Base-by-base conservation (phyloP, 2,113 vertebrate genomes). In the Aptenodytes forsteri region DNA sequence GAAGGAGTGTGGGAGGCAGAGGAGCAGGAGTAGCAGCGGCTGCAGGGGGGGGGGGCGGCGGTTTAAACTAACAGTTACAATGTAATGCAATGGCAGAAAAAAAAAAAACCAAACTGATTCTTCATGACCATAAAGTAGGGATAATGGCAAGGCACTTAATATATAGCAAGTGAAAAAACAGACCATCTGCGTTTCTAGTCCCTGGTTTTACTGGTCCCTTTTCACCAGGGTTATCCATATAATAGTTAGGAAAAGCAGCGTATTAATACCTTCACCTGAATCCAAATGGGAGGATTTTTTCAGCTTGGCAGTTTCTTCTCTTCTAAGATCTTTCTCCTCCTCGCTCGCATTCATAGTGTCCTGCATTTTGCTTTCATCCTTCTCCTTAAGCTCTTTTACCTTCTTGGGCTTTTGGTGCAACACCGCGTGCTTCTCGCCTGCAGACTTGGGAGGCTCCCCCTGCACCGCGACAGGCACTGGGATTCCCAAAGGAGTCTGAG, bases 361-460 rank as follows among this genome's bases (percentile, higher is more conserved):
- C 3, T 92, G 93, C 32, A 58, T 97, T 93, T 98, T 89, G 54
- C 96, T 98, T 97, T 95, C 96, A 77, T 98, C 98, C 96, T 98
- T 98, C 58, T 98, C 98, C 97, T 98, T 98, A 97, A 98, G 98
- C 98, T 99, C 99, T 97, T 99, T 98, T 42, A 98, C 98, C 91
- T 98, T 98, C 97, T 98, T 98, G 87, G 98, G 97, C 88, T 99
- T 99, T 97, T 98, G 99, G 97, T 97, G 98, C 93, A 89, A 94
- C 47, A 38, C 11, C 17, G 32, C 85, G 73, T 70, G 90, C 61
- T 97, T 95, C 82, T 95, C 52, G 42, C 89, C 89, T 40, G 66
- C 19, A 47, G 89, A 58, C 32, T 92, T 92, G 69, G 93, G 92
- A 76, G 87, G 87, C 56, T 95, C 65, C 47, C 73, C 72, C 19